Percentiles rank a stretch among this genome's conserved stretches.
Evolutionary conservation across 2,113 vertebrate species (phyloP).

Genomic region (Pionites leucogaster): DNA sequence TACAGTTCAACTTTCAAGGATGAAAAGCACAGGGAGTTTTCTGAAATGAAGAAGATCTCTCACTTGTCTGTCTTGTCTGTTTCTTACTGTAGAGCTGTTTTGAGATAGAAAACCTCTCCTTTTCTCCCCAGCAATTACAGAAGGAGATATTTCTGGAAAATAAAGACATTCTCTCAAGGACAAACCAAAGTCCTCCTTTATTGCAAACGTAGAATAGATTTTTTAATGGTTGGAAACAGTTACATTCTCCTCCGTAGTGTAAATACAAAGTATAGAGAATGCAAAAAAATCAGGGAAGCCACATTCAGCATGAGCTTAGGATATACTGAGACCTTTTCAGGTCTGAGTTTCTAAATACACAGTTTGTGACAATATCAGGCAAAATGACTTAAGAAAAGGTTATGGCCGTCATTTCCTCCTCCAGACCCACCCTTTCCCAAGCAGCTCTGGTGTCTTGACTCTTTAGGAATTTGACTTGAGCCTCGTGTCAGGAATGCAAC

Average conservation of each 20-base stretch:
- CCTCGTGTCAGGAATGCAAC: background rate
- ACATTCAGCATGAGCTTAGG: background rate
- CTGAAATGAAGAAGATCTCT: background rate
- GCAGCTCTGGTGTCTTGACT: background rate
- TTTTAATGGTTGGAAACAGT: background rate
- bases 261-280: background rate
- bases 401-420: background rate
- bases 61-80: background rate
- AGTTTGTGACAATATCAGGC: background rate
- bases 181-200: background rate
- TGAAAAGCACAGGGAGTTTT: background rate
- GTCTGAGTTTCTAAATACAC: background rate
- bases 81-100: background rate
- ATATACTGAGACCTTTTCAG: background rate
- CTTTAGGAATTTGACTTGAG: background rate
- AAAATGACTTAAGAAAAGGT: background rate
- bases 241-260: background rate
- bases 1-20: background rate
- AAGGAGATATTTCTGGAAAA: conserved; percentile 9
- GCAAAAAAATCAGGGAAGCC: background rate
- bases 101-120: background rate
- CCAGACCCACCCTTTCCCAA: accelerated
- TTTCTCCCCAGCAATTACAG: background rate
- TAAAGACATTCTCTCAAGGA: background rate
- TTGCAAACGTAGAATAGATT: background rate